Conservation (phyloP, 2,797 vertebrate species). For the Simalia tracyae region DNA sequence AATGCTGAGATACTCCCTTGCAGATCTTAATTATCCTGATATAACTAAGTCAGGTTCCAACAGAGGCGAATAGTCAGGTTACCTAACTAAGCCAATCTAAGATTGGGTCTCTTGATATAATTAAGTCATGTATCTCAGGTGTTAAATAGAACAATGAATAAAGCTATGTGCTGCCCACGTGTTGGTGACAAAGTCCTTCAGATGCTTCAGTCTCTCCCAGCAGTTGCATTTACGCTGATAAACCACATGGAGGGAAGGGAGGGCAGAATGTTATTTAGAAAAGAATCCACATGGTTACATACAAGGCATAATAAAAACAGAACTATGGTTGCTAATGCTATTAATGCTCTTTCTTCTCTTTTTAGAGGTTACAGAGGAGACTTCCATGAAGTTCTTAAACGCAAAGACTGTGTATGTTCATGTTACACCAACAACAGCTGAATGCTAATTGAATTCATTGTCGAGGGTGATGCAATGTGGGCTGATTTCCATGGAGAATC, state of each 20-base stretch:
- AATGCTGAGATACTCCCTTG: not conserved
- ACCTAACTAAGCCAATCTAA: not conserved
- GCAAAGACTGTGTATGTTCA: conserved; percentile 86
- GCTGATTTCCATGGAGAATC: conserved; percentile 20
- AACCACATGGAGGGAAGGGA: not conserved
- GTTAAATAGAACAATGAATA: not conserved
- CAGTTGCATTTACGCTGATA: not conserved
- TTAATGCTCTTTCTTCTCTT: conserved; percentile 29
- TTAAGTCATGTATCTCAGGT: not conserved
- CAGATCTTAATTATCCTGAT: not conserved
- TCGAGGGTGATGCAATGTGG: not conserved
- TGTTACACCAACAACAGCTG: conserved; percentile 86
- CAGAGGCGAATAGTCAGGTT: not conserved
- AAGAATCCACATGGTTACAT: not conserved
- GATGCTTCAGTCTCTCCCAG: not conserved
- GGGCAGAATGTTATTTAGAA: not conserved
- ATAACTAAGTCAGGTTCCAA: not conserved
- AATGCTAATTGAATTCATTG: conserved; percentile 64
- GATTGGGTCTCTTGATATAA: not conserved
- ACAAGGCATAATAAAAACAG: not conserved
- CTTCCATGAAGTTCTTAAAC: conserved; percentile 84
- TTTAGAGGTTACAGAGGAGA: conserved; percentile 83
- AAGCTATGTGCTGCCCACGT: not conserved
- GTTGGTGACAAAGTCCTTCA: not conserved
- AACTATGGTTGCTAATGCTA: not conserved